Conservation (phyloP, 2,113 vertebrate species). For the Anoura caudifer region DNA sequence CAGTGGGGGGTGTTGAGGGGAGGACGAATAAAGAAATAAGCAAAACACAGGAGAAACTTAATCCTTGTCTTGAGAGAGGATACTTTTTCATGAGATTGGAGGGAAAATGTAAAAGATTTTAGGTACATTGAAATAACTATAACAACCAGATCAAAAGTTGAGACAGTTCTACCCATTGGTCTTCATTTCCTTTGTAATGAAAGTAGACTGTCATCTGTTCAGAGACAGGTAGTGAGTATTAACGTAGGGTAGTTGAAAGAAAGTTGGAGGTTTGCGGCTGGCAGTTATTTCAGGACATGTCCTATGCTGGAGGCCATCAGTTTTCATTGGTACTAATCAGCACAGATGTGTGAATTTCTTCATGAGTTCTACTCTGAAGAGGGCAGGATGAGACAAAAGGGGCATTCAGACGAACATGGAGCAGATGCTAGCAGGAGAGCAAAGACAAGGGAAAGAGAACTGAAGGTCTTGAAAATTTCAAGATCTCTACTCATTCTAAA, state of each 20-base stretch:
- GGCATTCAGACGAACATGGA: neutral
- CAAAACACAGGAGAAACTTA: neutral
- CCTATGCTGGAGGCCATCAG: neutral
- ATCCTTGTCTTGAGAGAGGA: neutral
- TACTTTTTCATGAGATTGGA: neutral
- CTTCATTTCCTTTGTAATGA: neutral
- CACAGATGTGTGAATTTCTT: neutral
- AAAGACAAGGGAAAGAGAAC: neutral
- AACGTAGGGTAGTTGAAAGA: neutral
- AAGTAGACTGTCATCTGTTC: neutral
- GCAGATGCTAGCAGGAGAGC: neutral
- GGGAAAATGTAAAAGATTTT: neutral
- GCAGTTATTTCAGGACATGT: neutral
- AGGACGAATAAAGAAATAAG: neutral
- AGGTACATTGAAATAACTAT: neutral
- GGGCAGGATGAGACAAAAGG: neutral
- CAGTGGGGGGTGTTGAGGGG: no score
- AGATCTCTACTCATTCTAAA: neutral
- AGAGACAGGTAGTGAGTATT: neutral
- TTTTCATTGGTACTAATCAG: neutral
- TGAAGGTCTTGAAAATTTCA: neutral
- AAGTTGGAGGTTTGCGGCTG: neutral
- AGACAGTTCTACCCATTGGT: neutral
- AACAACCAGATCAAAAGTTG: neutral
- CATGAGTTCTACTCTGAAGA: neutral